Conservation (phyloP, 2,113 vertebrate genomes). For the Heliornis fulica region DNA sequence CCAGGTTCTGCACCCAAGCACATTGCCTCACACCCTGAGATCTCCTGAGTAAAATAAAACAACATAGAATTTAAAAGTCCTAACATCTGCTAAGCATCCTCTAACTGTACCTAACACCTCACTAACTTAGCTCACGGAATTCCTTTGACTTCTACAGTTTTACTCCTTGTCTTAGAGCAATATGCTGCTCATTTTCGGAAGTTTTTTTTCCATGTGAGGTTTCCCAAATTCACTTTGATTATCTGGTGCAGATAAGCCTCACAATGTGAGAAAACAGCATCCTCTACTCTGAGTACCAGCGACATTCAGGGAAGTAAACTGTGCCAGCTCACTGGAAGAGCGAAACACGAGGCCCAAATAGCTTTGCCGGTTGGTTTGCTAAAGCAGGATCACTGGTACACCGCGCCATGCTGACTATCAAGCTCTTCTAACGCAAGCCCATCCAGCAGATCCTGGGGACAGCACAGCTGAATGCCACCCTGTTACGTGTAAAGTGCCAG, state of each 20-base stretch:
- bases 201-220: neutral
- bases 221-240: neutral
- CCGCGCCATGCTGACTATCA: fast-evolving
- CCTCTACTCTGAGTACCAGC: neutral
- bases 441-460: neutral
- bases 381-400: neutral
- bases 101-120: neutral
- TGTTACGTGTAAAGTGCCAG: fast-evolving
- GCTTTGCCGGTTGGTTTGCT: neutral
- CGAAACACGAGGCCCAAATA: fast-evolving
- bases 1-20: neutral
- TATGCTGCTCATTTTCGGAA: neutral
- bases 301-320: neutral
- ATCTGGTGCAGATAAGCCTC: neutral
- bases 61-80: neutral
- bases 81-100: neutral
- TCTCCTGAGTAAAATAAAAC: neutral
- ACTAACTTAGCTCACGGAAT: neutral
- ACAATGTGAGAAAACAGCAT: neutral
- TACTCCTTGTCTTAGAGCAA: neutral
- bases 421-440: neutral
- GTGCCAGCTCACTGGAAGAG: neutral
- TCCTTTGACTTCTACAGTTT: neutral
- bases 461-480: neutral
- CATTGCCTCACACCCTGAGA: neutral